Percentiles rank a stretch among this genome's conserved stretches.
Conservation (phyloP, 1,140 invertebrate species). For the Reticulitermes speratus region DNA sequence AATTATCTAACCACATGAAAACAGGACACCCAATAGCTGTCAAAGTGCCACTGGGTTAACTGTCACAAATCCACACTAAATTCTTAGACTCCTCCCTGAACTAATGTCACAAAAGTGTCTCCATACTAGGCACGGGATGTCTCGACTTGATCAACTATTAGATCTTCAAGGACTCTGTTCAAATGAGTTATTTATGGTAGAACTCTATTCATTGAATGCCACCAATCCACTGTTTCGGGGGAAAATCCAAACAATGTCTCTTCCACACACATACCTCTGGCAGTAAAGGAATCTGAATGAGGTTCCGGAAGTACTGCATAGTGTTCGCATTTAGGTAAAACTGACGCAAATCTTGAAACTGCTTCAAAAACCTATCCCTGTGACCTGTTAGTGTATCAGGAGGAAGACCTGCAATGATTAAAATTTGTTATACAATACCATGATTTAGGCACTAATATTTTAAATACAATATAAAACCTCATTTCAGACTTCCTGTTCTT, state of each 20-base stretch:
- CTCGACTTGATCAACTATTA: no score
- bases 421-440: background rate
- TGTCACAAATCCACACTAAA: no score
- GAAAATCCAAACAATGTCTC: background rate
- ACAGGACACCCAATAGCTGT: no score
- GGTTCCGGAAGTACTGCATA: slow-evolving; percentile 95
- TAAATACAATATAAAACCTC: no score
- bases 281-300: slow-evolving; percentile 90
- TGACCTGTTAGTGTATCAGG: slow-evolving; percentile 90
- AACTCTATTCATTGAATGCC: background rate
- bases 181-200: background rate
- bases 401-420: slow-evolving; percentile 65
- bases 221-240: background rate
- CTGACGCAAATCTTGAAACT: slow-evolving; percentile 84
- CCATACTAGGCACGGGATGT: no score
- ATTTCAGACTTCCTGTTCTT: no score
- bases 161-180: no score
- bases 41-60: no score
- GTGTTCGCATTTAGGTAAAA: slow-evolving; percentile 93
- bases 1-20: background rate
- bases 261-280: slow-evolving; percentile 67
- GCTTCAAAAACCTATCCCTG: slow-evolving; percentile 83
- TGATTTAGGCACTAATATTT: background rate
- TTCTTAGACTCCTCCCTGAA: no score
- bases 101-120: no score